A percentile compares a stretch with the other conserved stretches of the same genome.
Conservation (phyloP, 2,888 invertebrate genomes). For the Fragum fragum region DNA sequence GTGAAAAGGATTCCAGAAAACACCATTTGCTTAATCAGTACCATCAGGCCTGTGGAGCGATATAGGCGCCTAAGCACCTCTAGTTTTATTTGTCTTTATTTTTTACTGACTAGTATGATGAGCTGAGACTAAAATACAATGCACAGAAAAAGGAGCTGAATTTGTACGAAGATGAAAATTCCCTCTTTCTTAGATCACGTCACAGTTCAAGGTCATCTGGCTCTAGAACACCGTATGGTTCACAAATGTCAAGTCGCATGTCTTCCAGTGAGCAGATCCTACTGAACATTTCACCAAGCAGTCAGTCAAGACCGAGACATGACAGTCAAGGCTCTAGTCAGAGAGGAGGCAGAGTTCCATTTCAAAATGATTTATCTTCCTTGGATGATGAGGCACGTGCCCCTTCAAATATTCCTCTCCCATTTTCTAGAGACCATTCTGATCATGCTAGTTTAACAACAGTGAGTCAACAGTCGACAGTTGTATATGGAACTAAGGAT, state of each 20-base stretch:
- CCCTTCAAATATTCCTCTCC: background rate
- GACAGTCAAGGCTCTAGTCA: background rate
- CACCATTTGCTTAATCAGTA: too few relatives aligned
- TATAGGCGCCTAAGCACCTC: too few relatives aligned
- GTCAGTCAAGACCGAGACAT: background rate
- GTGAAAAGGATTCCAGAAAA: too few relatives aligned
- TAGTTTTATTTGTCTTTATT: background rate
- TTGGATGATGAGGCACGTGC: background rate
- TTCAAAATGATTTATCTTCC: background rate
- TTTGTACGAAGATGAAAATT: background rate
- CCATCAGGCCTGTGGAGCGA: too few relatives aligned
- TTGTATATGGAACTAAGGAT: background rate
- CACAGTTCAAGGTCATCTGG: slow-evolving; percentile 9
- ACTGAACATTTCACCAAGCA: background rate
- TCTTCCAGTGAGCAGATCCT: background rate
- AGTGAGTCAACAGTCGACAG: background rate
- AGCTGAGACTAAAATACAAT: background rate
- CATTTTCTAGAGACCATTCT: background rate
- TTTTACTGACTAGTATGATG: slow-evolving; percentile 1
- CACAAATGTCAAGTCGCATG: background rate
- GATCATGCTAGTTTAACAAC: background rate
- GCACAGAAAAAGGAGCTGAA: background rate
- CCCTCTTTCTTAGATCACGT: background rate
- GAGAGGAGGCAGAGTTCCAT: background rate
- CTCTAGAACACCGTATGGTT: background rate